Percentiles rank a stretch among this genome's conserved stretches.
Evolutionary conservation across 2,888 invertebrate genomes (phyloP).

Genomic region (Capitulum mitella): DNA sequence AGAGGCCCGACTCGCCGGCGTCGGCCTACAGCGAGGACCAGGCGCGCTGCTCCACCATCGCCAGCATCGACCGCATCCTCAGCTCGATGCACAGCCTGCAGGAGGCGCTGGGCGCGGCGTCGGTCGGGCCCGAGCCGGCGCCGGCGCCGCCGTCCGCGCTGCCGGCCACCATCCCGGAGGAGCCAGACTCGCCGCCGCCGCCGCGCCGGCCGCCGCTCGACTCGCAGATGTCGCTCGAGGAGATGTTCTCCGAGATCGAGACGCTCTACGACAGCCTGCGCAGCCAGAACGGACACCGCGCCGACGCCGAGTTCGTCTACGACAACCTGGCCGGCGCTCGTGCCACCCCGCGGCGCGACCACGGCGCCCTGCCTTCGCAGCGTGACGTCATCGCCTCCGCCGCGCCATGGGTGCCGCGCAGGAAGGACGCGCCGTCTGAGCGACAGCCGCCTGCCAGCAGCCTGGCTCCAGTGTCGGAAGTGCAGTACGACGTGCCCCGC

Average conservation of each 20-base stretch:
- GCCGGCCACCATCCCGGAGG: neutral
- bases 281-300: neutral
- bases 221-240: constrained; percentile 13
- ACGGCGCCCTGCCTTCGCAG: neutral
- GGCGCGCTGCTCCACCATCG: neutral
- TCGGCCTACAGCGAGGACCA: constrained; percentile 18
- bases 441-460: neutral
- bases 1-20: neutral
- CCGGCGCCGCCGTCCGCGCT: neutral
- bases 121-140: neutral
- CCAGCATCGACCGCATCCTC: constrained; percentile 15
- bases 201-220: neutral
- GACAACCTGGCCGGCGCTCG: neutral
- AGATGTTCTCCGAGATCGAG: constrained; percentile 10
- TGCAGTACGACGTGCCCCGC: neutral
- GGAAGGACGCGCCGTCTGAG: no score
- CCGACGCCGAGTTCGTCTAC: neutral
- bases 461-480: neutral
- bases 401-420: neutral
- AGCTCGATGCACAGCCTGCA: constrained; percentile 19
- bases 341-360: neutral
- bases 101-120: neutral
- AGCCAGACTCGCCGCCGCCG: neutral
- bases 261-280: neutral
- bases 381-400: no score